phyloP scores from a whole-genome alignment of 2,888 invertebrate genomes.

The Thecocarcelia acutangulata region DNA sequence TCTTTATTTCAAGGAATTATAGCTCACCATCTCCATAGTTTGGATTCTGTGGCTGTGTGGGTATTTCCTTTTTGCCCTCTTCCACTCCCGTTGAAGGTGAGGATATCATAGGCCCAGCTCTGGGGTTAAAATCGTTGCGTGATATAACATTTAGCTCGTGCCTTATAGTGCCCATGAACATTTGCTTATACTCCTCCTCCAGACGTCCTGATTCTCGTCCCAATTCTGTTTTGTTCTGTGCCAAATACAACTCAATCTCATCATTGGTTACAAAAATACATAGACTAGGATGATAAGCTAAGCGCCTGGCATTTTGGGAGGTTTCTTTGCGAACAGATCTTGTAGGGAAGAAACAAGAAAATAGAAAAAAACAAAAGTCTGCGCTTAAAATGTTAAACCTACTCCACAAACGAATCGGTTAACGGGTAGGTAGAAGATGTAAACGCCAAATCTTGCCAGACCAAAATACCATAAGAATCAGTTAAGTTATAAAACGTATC shows the following conservation, averaged over 20 bases:
- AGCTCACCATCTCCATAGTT: constrained; percentile 91
- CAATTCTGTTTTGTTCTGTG: constrained; percentile 88
- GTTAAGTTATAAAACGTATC: constrained; percentile 93
- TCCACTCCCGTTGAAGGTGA: constrained; percentile 94
- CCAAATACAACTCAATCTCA: constrained; percentile 95
- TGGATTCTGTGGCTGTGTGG: constrained; percentile 88
- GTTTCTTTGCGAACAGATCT: constrained; percentile 89
- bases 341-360: constrained; percentile 22
- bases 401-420: constrained; percentile 86
- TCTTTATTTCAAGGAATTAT: not conserved
- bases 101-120: constrained; percentile 85
- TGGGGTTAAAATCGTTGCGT: constrained; percentile 74
- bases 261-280: constrained; percentile 96
- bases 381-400: constrained; percentile 68
- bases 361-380: no score
- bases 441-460: constrained; percentile 99
- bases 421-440: constrained; percentile 96
- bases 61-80: constrained; percentile 88
- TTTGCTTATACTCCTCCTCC: constrained; percentile 88
- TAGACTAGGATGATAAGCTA: constrained; percentile 93
- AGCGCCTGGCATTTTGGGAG: constrained; percentile 88
- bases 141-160: constrained; percentile 82
- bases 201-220: constrained; percentile 83
- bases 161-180: constrained; percentile 90
- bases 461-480: constrained; percentile 93